A percentile compares a stretch with the other conserved stretches of the same genome.
These are phyloP conservation scores for Ephydatia muelleri DNA, from an alignment of 37 sponge, comb jelly and placozoan genomes.

Conservation along the genomic window DNA sequence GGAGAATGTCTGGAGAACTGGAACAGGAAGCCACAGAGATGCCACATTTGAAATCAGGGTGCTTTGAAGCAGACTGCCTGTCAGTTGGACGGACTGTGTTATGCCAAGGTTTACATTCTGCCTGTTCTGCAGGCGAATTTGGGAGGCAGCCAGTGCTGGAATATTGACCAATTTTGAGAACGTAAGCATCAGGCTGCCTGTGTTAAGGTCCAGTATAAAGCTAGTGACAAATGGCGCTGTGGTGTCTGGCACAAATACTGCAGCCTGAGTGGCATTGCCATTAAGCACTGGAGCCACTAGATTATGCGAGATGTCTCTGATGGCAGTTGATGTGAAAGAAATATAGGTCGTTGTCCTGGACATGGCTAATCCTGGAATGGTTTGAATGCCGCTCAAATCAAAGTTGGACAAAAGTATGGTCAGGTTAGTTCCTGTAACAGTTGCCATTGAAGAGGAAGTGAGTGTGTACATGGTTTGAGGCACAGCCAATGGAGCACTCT, in stretches of 20 bases:
- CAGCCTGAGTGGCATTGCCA: constrained; percentile 57
- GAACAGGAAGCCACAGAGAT: constrained; percentile 55
- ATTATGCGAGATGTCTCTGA: constrained; percentile 75
- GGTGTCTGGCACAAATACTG: constrained; percentile 57
- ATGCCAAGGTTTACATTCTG: constrained; percentile 43
- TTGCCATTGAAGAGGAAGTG: constrained; percentile 28
- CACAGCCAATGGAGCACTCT: constrained; percentile 57
- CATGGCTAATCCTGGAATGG: constrained; percentile 60
- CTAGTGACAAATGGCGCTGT: constrained; percentile 45
- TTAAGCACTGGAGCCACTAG: constrained; percentile 36
- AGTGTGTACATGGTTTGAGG: constrained; percentile 64
- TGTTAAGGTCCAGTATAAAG: constrained; percentile 79
- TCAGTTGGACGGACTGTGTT: constrained; percentile 25
- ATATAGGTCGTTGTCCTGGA: constrained; percentile 65
- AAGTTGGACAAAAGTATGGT: constrained; percentile 46
- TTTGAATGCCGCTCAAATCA: constrained; percentile 81
- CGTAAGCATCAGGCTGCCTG: constrained; percentile 55
- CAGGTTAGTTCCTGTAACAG: constrained; percentile 17
- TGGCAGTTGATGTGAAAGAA: constrained; percentile 42
- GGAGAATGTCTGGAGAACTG: constrained; percentile 28
- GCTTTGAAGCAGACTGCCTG: constrained; percentile 48
- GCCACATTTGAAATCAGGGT: constrained; percentile 10
- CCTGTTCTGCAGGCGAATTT: constrained; percentile 68
- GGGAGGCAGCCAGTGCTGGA: constrained; percentile 33
- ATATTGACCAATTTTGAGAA: constrained; percentile 81